Evolutionary conservation across 2,113 vertebrate genomes (phyloP).

Genomic region (Bungarus multicinctus): DNA sequence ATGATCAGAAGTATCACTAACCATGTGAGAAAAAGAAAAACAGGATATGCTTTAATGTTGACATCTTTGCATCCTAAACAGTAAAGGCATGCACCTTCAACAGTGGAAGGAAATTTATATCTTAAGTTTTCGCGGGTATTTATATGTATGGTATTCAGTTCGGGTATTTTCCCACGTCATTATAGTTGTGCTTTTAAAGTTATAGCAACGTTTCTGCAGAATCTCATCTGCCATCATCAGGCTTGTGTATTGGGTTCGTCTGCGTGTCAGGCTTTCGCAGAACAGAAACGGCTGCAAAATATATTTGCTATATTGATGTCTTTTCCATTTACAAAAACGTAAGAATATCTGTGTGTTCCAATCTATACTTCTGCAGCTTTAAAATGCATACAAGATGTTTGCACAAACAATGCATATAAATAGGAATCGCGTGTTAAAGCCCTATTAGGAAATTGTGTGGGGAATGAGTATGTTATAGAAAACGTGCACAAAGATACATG

Average conservation of each 20-base stretch:
- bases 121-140: too few relatives aligned
- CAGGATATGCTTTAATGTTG: not conserved
- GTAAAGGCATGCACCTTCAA: not conserved
- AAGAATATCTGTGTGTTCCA: not conserved
- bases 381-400: not conserved
- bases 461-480: not conserved
- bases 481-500: not conserved
- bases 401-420: not conserved
- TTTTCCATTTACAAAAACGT: not conserved
- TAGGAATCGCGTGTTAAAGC: not conserved
- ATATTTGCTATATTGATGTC: not conserved
- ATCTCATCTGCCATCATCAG: too few relatives aligned
- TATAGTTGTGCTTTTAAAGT: too few relatives aligned
- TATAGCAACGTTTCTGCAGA: too few relatives aligned
- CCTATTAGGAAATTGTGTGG: not conserved
- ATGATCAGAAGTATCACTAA: not conserved
- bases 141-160: too few relatives aligned
- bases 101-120: not conserved
- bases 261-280: too few relatives aligned
- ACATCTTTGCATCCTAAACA: not conserved
- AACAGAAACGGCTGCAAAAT: too few relatives aligned
- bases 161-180: too few relatives aligned
- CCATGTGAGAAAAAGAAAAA: not conserved
- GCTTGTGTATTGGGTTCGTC: too few relatives aligned
- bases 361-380: not conserved